phyloP scores from a whole-genome alignment of 64 coral and sea anemone species.

The Acropora yongei region DNA sequence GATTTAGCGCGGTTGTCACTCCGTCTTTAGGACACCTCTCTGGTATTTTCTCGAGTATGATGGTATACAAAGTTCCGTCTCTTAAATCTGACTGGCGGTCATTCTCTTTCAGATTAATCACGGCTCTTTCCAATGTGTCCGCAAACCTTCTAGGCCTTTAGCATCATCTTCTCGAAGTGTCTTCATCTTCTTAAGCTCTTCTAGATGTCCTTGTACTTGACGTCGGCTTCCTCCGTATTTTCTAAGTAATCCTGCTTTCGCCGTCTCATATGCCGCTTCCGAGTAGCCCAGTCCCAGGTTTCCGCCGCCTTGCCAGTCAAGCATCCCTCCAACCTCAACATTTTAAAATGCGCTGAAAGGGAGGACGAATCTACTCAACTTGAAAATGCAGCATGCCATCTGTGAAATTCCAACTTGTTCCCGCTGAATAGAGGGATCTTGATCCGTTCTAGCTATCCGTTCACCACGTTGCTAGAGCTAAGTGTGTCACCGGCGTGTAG shows the following conservation, averaged over 20 bases:
- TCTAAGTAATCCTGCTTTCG: conserved; percentile 38
- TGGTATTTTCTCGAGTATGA: conserved; percentile 57
- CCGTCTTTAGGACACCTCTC: neutral
- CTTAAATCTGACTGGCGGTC: conserved; percentile 57
- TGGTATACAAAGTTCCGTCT: conserved; percentile 59
- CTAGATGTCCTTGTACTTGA: conserved; percentile 17
- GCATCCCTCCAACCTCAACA: conserved; percentile 67
- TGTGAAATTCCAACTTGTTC: conserved; percentile 69
- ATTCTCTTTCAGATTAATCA: conserved; percentile 69
- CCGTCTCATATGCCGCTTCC: conserved; percentile 49
- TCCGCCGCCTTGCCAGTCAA: conserved; percentile 56
- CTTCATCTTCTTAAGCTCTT: conserved; percentile 20
- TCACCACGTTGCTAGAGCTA: neutral
- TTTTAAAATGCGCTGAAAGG: conserved; percentile 56
- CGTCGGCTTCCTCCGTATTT: conserved; percentile 49
- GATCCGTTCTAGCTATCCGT: conserved; percentile 54
- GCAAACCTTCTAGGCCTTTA: conserved; percentile 63
- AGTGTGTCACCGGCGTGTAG: no score
- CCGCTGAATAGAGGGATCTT: conserved; percentile 58
- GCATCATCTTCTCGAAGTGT: conserved; percentile 54
- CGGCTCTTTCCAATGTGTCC: conserved; percentile 58
- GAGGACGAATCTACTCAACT: conserved; percentile 60
- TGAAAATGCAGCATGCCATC: conserved; percentile 56
- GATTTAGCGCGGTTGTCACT: neutral
- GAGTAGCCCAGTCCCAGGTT: conserved; percentile 67